phyloP scores from a whole-genome alignment of 2,888 invertebrate species.

The Epsilonema sp. region DNA sequence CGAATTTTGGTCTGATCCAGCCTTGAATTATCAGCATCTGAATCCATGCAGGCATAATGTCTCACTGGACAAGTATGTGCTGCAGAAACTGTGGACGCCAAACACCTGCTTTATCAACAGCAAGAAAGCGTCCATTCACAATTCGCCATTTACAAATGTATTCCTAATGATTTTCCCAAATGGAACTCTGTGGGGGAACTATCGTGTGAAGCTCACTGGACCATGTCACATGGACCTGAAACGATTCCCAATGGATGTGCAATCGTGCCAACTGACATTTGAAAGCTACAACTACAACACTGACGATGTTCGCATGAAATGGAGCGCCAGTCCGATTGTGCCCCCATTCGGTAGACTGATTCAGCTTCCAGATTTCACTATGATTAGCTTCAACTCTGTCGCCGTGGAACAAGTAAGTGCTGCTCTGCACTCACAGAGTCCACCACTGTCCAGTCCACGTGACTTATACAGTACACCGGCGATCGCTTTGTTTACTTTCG shows the following conservation, averaged over 20 bases:
- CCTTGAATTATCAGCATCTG: slow-evolving; percentile 20
- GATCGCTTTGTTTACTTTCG: too few relatives aligned
- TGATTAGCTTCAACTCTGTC: background rate
- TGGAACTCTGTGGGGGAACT: slow-evolving; percentile 27
- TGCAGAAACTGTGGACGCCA: slow-evolving; percentile 26
- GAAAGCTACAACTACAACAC: slow-evolving; percentile 28
- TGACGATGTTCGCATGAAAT: slow-evolving; percentile 26
- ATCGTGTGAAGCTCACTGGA: slow-evolving; percentile 25
- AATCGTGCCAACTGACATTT: slow-evolving; percentile 23
- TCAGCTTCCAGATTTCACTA: slow-evolving; percentile 18
- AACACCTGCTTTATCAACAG: slow-evolving; percentile 27
- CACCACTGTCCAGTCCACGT: too few relatives aligned
- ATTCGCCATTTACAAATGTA: slow-evolving; percentile 26
- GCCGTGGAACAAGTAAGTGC: background rate
- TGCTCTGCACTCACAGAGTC: too few relatives aligned
- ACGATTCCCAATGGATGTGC: slow-evolving; percentile 12
- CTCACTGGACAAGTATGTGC: slow-evolving; percentile 23
- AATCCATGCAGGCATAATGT: slow-evolving; percentile 27
- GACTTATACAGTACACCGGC: too few relatives aligned
- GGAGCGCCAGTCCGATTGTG: too few relatives aligned
- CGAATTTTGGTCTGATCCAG: slow-evolving; percentile 27
- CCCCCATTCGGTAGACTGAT: too few relatives aligned
- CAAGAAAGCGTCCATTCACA: slow-evolving; percentile 24
- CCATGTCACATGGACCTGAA: slow-evolving; percentile 25
- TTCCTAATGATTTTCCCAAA: slow-evolving; percentile 29